phyloP scores from a whole-genome alignment of 2,888 invertebrate species.

The Trimorus sp. region DNA sequence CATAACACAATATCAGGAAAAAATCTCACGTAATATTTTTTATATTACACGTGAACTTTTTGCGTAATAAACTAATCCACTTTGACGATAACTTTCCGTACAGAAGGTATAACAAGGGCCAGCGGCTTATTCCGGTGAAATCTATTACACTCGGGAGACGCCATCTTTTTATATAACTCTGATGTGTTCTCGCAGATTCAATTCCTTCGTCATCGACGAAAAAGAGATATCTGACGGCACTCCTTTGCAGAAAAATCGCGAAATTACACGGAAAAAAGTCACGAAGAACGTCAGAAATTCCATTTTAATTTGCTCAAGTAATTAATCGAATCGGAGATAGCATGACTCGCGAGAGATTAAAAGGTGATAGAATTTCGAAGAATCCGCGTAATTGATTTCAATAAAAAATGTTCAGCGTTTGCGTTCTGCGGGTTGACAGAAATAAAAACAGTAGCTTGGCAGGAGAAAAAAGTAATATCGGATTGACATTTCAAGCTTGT shows the following conservation, averaged over 20 bases:
- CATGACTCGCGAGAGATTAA: too few species aligned
- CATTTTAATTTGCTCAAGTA: background rate
- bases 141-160: conserved; percentile 63
- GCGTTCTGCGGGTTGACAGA: background rate
- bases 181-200: conserved; percentile 58
- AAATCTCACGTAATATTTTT: conserved; percentile 44
- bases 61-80: conserved; percentile 52
- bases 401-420: too few species aligned
- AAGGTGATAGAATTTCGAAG: too few species aligned
- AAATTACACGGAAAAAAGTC: conserved; percentile 12
- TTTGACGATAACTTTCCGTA: conserved; percentile 50
- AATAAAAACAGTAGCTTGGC: conserved; percentile 24
- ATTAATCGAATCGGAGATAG: too few species aligned
- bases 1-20: conserved; percentile 35
- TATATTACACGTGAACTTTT: conserved; percentile 51
- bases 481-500: conserved; percentile 43
- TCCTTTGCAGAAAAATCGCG: background rate
- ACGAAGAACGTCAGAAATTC: background rate
- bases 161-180: conserved; percentile 64
- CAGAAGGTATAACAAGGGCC: conserved; percentile 51
- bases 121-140: conserved; percentile 58
- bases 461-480: conserved; percentile 35
- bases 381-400: too few species aligned
- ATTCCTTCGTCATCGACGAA: conserved; percentile 44
- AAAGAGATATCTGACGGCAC: conserved; percentile 36